Evolutionary conservation across 2,113 vertebrate species (phyloP).

Genomic region (Limanda limanda): DNA sequence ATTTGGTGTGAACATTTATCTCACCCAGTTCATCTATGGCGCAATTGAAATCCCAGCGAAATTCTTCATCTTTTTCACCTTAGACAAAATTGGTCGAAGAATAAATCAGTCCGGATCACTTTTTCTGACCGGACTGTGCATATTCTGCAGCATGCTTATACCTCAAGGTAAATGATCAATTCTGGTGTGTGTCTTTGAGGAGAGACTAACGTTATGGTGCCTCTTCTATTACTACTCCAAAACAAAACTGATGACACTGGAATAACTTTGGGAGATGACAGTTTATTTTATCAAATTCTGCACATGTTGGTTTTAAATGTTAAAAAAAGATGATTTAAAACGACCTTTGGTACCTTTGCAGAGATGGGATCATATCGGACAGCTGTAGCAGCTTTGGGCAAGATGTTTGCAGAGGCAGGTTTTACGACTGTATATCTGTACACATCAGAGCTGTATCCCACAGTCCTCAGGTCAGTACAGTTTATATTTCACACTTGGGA

Average conservation of each 20-base stretch:
- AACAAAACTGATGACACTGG: neutral
- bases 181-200: neutral
- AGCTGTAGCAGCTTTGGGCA: slow-evolving; percentile 59
- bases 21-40: slow-evolving; percentile 79
- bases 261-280: neutral
- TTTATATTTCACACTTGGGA: neutral
- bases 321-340: neutral
- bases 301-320: too few species aligned
- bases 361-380: slow-evolving; percentile 14
- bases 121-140: slow-evolving; percentile 51
- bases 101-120: slow-evolving; percentile 31
- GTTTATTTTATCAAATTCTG: too few species aligned
- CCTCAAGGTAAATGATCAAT: slow-evolving; percentile 46
- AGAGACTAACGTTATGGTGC: neutral
- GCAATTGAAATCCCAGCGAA: slow-evolving; percentile 74
- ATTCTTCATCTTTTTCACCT: slow-evolving; percentile 33
- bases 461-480: slow-evolving; percentile 58
- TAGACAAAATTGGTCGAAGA: slow-evolving; percentile 62
- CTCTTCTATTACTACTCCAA: neutral
- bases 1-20: slow-evolving; percentile 75
- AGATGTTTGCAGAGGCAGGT: slow-evolving; percentile 59
- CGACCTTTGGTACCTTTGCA: slow-evolving; percentile 9
- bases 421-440: slow-evolving; percentile 60
- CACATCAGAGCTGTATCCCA: slow-evolving; percentile 67
- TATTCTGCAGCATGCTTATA: slow-evolving; percentile 55